Conservation (phyloP, 1,140 invertebrate genomes). For the Paraescarpia echinospica region DNA sequence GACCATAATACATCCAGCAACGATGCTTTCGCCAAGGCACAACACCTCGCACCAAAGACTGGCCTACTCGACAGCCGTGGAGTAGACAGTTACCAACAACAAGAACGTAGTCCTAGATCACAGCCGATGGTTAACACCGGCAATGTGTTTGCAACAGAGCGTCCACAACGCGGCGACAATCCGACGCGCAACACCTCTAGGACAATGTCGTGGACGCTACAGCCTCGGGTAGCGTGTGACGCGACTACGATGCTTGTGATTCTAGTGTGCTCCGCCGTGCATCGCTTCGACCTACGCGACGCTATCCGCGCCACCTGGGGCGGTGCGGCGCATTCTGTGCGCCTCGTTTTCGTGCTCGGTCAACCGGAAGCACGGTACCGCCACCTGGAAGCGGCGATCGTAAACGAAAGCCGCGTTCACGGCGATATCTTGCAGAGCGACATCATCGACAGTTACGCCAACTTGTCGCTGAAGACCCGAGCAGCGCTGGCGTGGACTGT, state of each 20-base stretch:
- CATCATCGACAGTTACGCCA: constrained; percentile 14
- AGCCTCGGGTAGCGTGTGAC: neutral
- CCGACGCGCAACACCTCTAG: neutral
- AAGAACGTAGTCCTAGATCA: neutral
- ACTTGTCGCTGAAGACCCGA: constrained; percentile 12
- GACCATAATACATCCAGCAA: neutral
- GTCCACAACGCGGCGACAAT: too few relatives aligned
- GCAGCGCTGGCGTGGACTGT: constrained; percentile 14
- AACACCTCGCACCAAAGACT: neutral
- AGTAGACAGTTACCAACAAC: neutral
- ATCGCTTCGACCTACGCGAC: constrained; percentile 3
- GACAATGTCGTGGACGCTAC: neutral
- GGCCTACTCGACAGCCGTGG: neutral
- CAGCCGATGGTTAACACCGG: neutral
- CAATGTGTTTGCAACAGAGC: neutral
- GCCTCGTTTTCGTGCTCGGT: constrained; percentile 8
- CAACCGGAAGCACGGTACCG: neutral
- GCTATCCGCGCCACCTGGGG: constrained; percentile 2
- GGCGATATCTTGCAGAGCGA: constrained; percentile 75
- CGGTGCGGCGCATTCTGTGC: neutral
- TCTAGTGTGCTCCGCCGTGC: neutral
- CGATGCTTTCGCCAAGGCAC: neutral
- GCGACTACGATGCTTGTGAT: neutral
- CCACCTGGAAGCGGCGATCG: neutral
- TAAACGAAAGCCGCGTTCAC: constrained; percentile 65